Base-by-base conservation (phyloP, 2,797 vertebrate genomes). In the Alosa sapidissima region DNA sequence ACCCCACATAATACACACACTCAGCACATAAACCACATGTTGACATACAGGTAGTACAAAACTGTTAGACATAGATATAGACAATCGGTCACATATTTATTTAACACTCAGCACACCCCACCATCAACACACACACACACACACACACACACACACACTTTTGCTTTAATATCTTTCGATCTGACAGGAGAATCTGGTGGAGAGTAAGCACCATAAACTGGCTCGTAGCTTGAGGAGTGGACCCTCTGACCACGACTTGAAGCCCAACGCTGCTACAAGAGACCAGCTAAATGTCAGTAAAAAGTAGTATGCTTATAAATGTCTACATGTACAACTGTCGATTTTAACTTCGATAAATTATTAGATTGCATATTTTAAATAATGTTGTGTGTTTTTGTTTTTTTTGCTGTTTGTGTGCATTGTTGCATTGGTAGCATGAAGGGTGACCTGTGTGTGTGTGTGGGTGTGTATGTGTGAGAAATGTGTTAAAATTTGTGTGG, bases 201-300 rank as follows among this genome's bases (percentile, higher is more conserved):
- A 99, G 91, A 99, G 98, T 89, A 99, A 99, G 88, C 98, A 99
- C 89, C 98, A 99, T 92, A 99, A 99, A 89, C 96, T 99, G 92
- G 98, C 98, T 54, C 96, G 98, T 83, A 99, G 98, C 91, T 96
- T 99, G 87, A 96, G 98, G 91, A 99, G 97, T 10, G 98, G 98
- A 45, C 98, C 98, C 1, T 98, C 98, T 1, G 98, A 99, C 89
- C 98, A 98, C 58, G 98, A 99, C 92, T 95, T 99, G 92, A 99
- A 99, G 93, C 98, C 98, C 85, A 99, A 99, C 49, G 98, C 98
- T 16, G 95, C 98, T 81, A 99, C 97, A 0, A 94, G 98, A 21
- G 98, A 99, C 93, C 98, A 99, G 89, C 97, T 99, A 52, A 99
- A 99, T 87, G 98, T 99, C 91, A 96, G 96, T 91, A 16, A 78